Base-by-base conservation (phyloP, 2,113 vertebrate species). In the Elachura formosa region DNA sequence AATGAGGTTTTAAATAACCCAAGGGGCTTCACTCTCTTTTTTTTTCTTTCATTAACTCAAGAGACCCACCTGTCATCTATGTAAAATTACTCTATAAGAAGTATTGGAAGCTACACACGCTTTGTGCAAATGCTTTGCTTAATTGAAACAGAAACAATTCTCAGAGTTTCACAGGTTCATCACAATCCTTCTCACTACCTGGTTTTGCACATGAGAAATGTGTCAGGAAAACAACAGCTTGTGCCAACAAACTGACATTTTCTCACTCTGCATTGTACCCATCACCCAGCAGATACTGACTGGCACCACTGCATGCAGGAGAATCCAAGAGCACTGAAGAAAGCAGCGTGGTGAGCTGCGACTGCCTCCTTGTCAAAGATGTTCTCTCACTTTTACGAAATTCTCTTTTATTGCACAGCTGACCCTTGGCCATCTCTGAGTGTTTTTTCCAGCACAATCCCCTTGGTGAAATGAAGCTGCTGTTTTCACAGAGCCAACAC, bases 1-100 rank as follows among this genome's bases (percentile, higher is more conserved):
- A 90, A 93, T 4, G 54, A 89, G 94, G 73, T 96, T 98, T 96
- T 94, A 95, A 96, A 98, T 96, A 97, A 98, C 94, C 85, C 95
- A 96, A 68, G 94, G 96, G 97, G 96, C 46, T 64, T 43, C 41
- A 80, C 55, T 68, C 55, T 68, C 46, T 84, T 89, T 90, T 73
- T 49, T 21, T 23, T 64, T 19, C 13, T 48, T 56, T 56, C 80
- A 62, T 64, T 63, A 46, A 73, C 43, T 95, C 96, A 98, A 96
- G 14, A 97, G 84, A 97, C 59, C 77, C 89, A 97, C 91, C 89
- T 98, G 96, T 97, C 96, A 97, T 56, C n/a, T 73, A 62, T n/a
- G 56, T 66, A 73, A 96, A 97, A 96, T 95, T 74, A 96, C 84
- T 52, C 92, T 45, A 48, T 73, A 96, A 95, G 81, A 86, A 25